These are phyloP conservation scores for Hyperoodon ampullatus DNA, from an alignment of 2,113 vertebrate genomes.

Conservation along the genomic window DNA sequence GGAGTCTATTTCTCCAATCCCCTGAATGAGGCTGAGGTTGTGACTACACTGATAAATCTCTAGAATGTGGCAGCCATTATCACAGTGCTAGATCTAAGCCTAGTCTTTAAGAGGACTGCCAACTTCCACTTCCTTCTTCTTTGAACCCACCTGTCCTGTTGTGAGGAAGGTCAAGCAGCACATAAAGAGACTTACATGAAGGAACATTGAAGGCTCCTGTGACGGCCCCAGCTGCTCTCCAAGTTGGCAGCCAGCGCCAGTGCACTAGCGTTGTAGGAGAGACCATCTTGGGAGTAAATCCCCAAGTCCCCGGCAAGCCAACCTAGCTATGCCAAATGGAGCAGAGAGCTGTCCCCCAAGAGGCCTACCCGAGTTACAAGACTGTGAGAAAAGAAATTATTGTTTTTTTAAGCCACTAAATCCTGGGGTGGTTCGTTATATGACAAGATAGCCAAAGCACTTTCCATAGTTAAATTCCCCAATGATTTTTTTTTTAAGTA, in stretches of 20 bases:
- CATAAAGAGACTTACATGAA: neutral
- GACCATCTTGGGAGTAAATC: neutral
- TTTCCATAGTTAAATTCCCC: neutral
- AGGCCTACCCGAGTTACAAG: neutral
- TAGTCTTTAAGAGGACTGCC: neutral
- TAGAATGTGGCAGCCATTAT: no score
- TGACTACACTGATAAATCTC: neutral
- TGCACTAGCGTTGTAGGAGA: accelerated
- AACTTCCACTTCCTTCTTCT: neutral
- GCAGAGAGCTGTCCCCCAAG: neutral
- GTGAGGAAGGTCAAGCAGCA: neutral
- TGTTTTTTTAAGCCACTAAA: neutral
- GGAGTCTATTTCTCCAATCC: neutral
- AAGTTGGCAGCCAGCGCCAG: neutral
- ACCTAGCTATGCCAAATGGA: neutral
- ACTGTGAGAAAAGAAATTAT: neutral
- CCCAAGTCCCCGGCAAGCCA: neutral
- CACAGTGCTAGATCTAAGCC: neutral
- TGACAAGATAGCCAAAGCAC: neutral
- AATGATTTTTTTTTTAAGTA: neutral
- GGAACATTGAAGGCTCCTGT: neutral
- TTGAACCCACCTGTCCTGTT: neutral
- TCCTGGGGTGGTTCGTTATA: neutral
- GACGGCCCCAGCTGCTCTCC: neutral
- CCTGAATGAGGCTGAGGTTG: neutral